phyloP scores from a whole-genome alignment of 1,140 invertebrate genomes.

The Antheraea mylitta region DNA sequence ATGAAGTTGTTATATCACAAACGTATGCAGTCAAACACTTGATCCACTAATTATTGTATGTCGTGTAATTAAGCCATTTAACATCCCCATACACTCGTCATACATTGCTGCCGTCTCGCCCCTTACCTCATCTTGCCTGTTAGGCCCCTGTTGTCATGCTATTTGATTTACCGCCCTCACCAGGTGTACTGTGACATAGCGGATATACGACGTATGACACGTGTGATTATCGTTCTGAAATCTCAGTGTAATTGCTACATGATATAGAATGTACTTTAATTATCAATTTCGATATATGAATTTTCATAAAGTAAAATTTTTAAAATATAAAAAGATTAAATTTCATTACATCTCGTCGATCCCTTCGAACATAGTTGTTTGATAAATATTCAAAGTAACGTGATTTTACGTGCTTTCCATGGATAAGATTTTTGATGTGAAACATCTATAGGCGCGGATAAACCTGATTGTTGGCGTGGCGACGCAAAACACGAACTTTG shows the following conservation, averaged over 20 bases:
- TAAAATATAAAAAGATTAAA: not conserved
- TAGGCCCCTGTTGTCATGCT: not conserved
- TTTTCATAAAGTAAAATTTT: not conserved
- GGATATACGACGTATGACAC: constrained; percentile 43
- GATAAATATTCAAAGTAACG: too few species aligned
- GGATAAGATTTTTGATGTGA: too few species aligned
- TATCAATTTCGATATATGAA: not conserved
- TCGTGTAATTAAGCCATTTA: constrained; percentile 8
- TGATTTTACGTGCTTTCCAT: too few species aligned
- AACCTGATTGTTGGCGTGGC: too few species aligned
- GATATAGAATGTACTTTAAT: not conserved
- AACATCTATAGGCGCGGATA: too few species aligned
- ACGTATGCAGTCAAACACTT: not conserved
- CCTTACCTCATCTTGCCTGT: not conserved
- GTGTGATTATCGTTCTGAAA: constrained; percentile 39
- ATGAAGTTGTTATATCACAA: not conserved
- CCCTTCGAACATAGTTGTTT: too few species aligned
- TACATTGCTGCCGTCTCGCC: not conserved
- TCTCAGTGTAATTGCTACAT: constrained; percentile 15
- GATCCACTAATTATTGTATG: constrained; percentile 4
- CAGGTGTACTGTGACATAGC: constrained; percentile 20
- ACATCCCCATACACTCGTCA: too few species aligned
- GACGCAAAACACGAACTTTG: too few species aligned
- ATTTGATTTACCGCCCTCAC: constrained; percentile 9
- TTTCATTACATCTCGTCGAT: too few species aligned